Base-by-base conservation (phyloP, 2,113 vertebrate species). In the Fregata magnificens region DNA sequence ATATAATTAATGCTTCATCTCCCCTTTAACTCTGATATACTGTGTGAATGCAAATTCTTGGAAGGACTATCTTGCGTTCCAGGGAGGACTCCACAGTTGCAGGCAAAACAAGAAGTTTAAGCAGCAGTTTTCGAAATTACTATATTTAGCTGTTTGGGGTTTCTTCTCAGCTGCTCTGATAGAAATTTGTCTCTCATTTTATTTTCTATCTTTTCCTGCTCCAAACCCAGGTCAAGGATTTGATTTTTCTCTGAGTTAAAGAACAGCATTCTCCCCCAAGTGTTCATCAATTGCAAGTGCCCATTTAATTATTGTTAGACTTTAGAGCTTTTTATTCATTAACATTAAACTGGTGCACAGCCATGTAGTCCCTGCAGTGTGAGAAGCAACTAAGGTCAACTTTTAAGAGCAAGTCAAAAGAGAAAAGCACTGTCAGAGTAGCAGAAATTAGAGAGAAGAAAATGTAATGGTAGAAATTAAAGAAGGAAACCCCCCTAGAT, bases 141-240 rank as follows among this genome's bases (percentile, higher is more conserved):
- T 65, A 1, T 38, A 29, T 70, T 44, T 49, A 5, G 7, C 34
- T 50, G 0, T 28, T 65, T 34, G 44, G 4, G 0, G 0, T n/a
- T 85, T 83, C 85, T 80, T n/a, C 28, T n/a, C 32, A 45, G 9
- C 6, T 80, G 10, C 16, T 86, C 3, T 58, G 7, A 21, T 25
- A 34, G 5, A 52, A 19, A 0, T 26, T 34, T 67, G 58, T 78
- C 21, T n/a, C 25, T 70, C 3, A 18, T 67, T 84, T 36, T 47
- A 19, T 44, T 53, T 53, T 71, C 63, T 2, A 44, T 29, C 8
- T 61, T 82, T 69, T 38, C 8, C 3, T 69, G 32, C 16, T 77
- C 15, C 40, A 90, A 72, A 72, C 5, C 4, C 9, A 50, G n/a
- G 59, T 67, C 15, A 86, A 56, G 32, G 73, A 66, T 69, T 61